A percentile compares a stretch with the other conserved stretches of the same genome.
These are phyloP conservation scores for Caloenas nicobarica DNA, from an alignment of 2,113 vertebrate genomes.

Conservation along the genomic window DNA sequence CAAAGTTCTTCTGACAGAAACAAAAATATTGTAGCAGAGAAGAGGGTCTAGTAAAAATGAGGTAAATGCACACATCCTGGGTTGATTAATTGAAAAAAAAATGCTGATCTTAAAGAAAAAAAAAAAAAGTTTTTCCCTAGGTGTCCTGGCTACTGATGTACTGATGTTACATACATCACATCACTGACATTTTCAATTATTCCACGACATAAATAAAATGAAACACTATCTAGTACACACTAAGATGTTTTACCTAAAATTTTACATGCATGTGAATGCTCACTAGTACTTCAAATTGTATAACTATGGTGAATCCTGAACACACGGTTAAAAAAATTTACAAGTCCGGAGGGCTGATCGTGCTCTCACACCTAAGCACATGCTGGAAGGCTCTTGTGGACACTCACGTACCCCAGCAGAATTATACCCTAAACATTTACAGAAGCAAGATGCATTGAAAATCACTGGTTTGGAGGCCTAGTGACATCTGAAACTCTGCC, in stretches of 20 bases:
- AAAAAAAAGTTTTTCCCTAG: not conserved
- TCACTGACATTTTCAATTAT: not conserved
- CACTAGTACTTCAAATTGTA: not conserved
- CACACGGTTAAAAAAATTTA: not conserved
- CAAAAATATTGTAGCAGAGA: not conserved
- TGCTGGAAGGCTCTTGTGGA: accelerated
- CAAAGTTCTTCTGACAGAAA: not conserved
- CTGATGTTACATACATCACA: not conserved
- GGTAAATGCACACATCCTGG: not conserved
- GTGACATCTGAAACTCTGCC: not conserved
- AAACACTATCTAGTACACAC: not conserved
- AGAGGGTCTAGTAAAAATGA: not conserved
- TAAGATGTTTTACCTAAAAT: not conserved
- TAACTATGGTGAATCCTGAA: not conserved
- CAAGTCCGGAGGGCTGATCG: not conserved
- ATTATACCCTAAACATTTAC: not conserved
- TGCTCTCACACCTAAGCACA: not conserved
- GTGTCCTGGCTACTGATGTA: not conserved
- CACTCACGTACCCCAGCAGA: not conserved
- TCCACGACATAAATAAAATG: not conserved
- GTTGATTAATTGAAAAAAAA: not conserved
- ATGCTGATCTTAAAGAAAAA: not conserved
- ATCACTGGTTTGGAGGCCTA: not conserved
- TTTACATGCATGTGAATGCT: not conserved
- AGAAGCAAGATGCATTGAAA: not conserved